Percentiles rank a stretch among this genome's conserved stretches.
Conservation (phyloP, 2,113 vertebrate species). For the Rhipidura dahli region DNA sequence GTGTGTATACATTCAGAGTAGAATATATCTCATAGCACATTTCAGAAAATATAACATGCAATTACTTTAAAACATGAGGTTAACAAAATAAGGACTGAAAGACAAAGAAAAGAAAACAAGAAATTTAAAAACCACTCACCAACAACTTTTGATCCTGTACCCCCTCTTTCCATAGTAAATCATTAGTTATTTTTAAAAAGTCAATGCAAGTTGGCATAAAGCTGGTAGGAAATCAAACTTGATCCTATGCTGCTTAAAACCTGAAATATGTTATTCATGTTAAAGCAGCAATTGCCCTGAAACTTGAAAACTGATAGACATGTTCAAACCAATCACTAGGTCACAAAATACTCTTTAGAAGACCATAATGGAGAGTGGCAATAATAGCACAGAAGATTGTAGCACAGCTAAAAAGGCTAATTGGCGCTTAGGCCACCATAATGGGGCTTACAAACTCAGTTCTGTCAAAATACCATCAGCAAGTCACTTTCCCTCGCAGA, state of each 20-base stretch:
- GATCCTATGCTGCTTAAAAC: not conserved
- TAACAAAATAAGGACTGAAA: constrained; percentile 51
- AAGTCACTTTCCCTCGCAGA: not conserved
- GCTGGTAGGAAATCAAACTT: not conserved
- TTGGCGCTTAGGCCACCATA: not conserved
- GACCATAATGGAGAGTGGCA: not conserved
- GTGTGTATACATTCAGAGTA: constrained; percentile 2
- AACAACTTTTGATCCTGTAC: not conserved
- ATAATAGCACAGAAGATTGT: not conserved
- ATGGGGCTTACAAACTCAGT: not conserved
- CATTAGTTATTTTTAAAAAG: not conserved
- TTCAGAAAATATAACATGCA: constrained; percentile 26
- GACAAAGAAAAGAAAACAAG: not conserved
- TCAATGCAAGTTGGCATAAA: not conserved
- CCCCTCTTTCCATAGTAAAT: not conserved
- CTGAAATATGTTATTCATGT: not conserved
- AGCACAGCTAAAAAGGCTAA: not conserved
- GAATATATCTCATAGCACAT: not conserved
- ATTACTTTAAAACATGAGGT: constrained; percentile 31
- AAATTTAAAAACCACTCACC: constrained; percentile 29
- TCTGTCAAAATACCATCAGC: not conserved
- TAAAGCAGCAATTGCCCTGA: not conserved
- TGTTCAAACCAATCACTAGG: not conserved
- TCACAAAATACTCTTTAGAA: not conserved
- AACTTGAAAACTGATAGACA: not conserved